Evolutionary conservation across 1,140 invertebrate species (phyloP), one percentile per base, ranked within the genome.

Genomic region (Zophobas morio): DNA sequence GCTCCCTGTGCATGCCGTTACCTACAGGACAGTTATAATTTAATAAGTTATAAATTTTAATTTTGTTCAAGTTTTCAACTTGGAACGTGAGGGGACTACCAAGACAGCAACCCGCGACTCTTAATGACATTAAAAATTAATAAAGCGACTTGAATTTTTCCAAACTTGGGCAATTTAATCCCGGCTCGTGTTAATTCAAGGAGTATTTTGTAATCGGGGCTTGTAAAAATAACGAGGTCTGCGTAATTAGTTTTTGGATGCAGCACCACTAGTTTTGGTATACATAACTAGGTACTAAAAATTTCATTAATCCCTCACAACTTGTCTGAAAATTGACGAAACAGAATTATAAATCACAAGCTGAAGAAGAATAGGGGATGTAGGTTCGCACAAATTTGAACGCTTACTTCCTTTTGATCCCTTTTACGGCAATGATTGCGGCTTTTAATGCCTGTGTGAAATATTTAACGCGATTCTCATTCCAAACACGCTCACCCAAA

Each of bases 401-500:
- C 53, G 53, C 53, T 54, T 54, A 54, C 53, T 54, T 33, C 51
- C 20, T 54, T 32, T 32, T 54, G 6, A 54, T 54, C 51, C n/a
- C 51, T 54, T 33, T 20, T 32, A 33, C n/a, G 33, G 33, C 51
- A 53, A 46, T 46, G 42, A 46, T 46, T 46, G 42, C 42, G 20
- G 20, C 20, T 20, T 20, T 20, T 20, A 20, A 20, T 20, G 20
- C 20, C 20, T 20, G 20, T 46, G 51, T 53, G 51, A 32, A 53
- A 53, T 53, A 53, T 20, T 53, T 53, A 53, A 53, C 51, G 51
- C n/a, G 32, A 63, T 66, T 42, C n/a, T 66, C 60, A 66, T 33
- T 39, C 8, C 6, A 42, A 66, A 66, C 60, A 66, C 60, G 60
- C 39, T 5, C 60, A 66, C 20, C 60, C 60, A 66, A 66, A 66